Evolutionary conservation across 1,140 invertebrate genomes (phyloP).

Genomic region (Gonioctena quinquepunctata): DNA sequence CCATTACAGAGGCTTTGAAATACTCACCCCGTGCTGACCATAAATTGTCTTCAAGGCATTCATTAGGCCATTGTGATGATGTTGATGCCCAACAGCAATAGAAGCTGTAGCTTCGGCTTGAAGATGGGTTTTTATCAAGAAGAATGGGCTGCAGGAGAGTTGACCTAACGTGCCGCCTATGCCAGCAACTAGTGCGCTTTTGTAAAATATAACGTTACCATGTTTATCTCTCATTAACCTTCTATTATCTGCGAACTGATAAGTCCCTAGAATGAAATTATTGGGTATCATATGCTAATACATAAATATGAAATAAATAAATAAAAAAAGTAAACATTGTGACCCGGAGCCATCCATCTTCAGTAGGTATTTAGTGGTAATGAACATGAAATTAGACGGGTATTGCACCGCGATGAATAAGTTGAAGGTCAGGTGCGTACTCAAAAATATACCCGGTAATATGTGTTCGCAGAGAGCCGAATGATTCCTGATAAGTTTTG

Average conservation of each 20-base stretch:
- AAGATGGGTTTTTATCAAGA: slow-evolving; percentile 88
- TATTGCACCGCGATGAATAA: too few relatives aligned
- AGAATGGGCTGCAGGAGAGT: slow-evolving; percentile 71
- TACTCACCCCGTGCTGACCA: slow-evolving; percentile 67
- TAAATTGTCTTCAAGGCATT: slow-evolving; percentile 73
- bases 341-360: too few relatives aligned
- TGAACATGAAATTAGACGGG: too few relatives aligned
- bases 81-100: slow-evolving; percentile 92
- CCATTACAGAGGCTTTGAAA: neutral
- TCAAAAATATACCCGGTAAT: too few relatives aligned
- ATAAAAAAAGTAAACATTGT: too few relatives aligned
- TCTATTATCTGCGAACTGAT: slow-evolving; percentile 29
- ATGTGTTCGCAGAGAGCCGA: too few relatives aligned
- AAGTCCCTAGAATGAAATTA: slow-evolving; percentile 29
- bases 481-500: too few relatives aligned
- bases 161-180: slow-evolving; percentile 39
- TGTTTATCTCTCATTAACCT: slow-evolving; percentile 37
- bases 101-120: slow-evolving; percentile 75
- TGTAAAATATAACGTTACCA: slow-evolving; percentile 36
- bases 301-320: too few relatives aligned
- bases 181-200: slow-evolving; percentile 39
- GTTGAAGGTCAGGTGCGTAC: too few relatives aligned
- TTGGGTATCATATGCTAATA: too few relatives aligned
- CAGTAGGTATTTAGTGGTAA: too few relatives aligned
- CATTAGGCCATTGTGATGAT: slow-evolving; percentile 71